Base-by-base conservation (phyloP, 2,113 vertebrate species). In the Halichoeres trimaculatus region DNA sequence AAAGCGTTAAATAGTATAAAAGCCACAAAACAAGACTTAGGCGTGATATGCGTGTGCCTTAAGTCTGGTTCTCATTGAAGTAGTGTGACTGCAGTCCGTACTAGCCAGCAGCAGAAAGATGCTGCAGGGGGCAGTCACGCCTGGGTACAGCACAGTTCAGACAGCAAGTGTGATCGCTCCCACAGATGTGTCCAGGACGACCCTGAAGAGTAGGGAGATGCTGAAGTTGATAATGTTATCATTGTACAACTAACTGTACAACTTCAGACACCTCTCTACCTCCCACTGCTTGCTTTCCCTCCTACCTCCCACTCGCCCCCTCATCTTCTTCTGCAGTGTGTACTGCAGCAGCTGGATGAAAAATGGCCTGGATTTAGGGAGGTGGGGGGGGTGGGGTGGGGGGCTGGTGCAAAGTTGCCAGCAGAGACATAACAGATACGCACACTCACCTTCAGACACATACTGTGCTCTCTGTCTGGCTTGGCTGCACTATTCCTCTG, bases 261-360 rank as follows among this genome's bases (percentile, higher is more conserved):
- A 22, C 55, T 57, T 58, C 56, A 35, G 20, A 45, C 38, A 19
- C 54, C 19, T 24, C 68, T 60, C 34, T 78, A 60, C 71, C n/a
- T 74, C 61, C 68, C 34, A 40, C 56, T 73, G 60, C 53, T 78
- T 70, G 62, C 56, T 74, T 48, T 68, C 55, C 66, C 68, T 74
- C 52, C 13, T 70, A 59, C 65, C 23, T 47, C 54, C n/a, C 50
- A 52, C 41, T 47, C 30, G 6, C 54, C 47, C 26, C 26, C 51
- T 40, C 65, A 63, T 78, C 64, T 89, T 70, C 71, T 76, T 76
- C 74, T 89, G 88, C 90, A 91, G 91, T 66, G 70, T 88, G 70
- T 80, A 74, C 89, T 85, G 90, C 91, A 91, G 88, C 78, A 88
- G 65, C 70, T 48, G 72, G 84, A 89, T 83, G 89, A 91, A 83